Evolutionary conservation across 37 sponge, comb jelly and placozoan species (phyloP).

Genomic region (Halisarca cf. caerulea): DNA sequence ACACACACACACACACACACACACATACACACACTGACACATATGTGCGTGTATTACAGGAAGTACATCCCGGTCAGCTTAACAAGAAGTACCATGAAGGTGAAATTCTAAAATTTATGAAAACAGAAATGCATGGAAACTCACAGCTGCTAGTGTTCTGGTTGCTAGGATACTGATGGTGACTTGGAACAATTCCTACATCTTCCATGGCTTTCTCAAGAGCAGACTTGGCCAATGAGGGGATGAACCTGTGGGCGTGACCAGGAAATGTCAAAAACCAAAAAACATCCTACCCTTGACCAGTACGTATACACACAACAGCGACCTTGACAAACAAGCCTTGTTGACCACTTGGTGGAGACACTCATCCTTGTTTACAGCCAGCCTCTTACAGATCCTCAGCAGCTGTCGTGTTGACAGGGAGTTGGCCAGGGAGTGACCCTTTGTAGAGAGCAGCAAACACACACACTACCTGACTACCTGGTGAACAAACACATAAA

Average conservation of each 20-base stretch:
- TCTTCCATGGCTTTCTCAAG: slow-evolving; percentile 54
- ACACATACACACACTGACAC: no score
- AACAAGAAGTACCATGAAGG: no score
- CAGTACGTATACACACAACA: background rate
- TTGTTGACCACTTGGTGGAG: slow-evolving; percentile 58
- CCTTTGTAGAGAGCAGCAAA: slow-evolving; percentile 29
- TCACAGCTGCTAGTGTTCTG: slow-evolving; percentile 6
- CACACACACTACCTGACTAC: background rate
- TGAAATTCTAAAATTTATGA: no score
- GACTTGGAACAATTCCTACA: slow-evolving; percentile 39
- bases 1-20: no score
- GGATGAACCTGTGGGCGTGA: slow-evolving; percentile 72
- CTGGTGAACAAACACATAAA: background rate
- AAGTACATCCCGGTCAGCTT: background rate
- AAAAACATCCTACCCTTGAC: background rate
- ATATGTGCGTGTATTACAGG: no score
- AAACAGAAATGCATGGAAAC: no score
- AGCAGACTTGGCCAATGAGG: slow-evolving; percentile 59
- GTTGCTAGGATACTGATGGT: background rate
- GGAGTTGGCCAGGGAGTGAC: slow-evolving; percentile 63
- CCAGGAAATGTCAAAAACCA: background rate
- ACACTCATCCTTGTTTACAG: slow-evolving; percentile 15
- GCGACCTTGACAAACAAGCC: slow-evolving; percentile 75
- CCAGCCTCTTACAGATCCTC: slow-evolving; percentile 58
- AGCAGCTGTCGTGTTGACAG: slow-evolving; percentile 83